Conservation (phyloP, 2,797 vertebrate genomes). For the Acestrorhynchus altus region DNA sequence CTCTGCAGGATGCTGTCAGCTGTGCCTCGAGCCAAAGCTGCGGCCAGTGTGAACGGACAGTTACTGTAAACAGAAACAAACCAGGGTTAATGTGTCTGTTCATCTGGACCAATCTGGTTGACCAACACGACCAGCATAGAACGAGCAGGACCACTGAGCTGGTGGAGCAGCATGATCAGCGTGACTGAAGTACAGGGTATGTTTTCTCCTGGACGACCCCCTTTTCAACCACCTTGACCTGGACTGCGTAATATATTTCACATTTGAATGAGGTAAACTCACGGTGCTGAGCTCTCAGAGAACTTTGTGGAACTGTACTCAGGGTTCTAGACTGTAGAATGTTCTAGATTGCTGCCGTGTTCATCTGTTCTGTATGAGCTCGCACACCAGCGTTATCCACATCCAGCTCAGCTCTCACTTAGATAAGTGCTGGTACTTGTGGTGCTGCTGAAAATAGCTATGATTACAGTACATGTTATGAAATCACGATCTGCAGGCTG, state of each 20-base stretch:
- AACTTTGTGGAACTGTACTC: no score
- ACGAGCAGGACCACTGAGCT: no score
- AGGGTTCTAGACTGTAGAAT: not conserved
- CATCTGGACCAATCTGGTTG: no score
- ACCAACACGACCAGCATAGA: no score
- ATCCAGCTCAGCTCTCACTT: constrained; percentile 19
- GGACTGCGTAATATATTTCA: no score
- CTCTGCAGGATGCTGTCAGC: constrained; percentile 90
- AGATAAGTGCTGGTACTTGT: constrained; percentile 40
- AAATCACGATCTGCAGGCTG: constrained; percentile 33
- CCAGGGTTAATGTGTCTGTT: not conserved
- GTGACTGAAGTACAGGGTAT: no score
- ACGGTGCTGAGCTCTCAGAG: no score
- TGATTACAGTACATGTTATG: constrained; percentile 34
- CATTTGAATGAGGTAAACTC: no score
- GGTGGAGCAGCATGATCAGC: no score
- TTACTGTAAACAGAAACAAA: constrained; percentile 70
- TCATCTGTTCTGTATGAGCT: constrained; percentile 18
- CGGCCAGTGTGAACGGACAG: constrained; percentile 93
- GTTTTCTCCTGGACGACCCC: no score
- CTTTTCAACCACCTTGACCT: no score
- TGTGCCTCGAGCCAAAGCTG: constrained; percentile 91
- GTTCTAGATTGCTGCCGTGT: not conserved
- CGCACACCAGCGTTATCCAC: constrained; percentile 33
- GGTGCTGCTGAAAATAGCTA: constrained; percentile 35